Base-by-base conservation (phyloP, 2,113 vertebrate genomes). In the Esox niger region DNA sequence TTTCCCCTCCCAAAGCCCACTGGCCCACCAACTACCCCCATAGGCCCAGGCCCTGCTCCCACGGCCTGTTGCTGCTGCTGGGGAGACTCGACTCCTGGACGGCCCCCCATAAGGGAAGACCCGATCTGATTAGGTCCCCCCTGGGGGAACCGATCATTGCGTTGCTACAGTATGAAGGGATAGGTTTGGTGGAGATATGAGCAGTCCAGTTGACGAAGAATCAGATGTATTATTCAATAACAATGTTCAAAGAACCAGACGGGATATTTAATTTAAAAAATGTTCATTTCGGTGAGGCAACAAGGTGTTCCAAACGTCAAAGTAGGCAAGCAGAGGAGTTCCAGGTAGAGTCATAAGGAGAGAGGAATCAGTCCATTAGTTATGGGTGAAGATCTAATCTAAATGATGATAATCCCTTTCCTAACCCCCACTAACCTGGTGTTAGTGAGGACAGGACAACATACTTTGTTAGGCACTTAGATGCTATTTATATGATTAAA, bases 281-380 rank as follows among this genome's bases (percentile, higher is more conserved):
- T 43, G 73, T 69, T 73, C 69, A 43, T 67, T 65, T 65, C 54
- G 29, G 26, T 21, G 46, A 38, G 6, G 33, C 32, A 32, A 66
- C 61, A 61, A 27, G 25, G 74, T 80, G 82, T 87, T 78, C 92
- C 91, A 90, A 90, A 89, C 83, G 92, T 89, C 82, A 87, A 69
- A 92, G 87, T 90, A 35, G 30, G 49, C 47, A 52, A 69, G 52
- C 63, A 29, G 56, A 29, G 56, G 62, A 2, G 35, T 49, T 52
- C 31, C 33, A 20, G 23, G 6, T 10, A 60, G 65, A 31, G 58
- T 71, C 88, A 86, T 90, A 87, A 92, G 91, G 92, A 95, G 91
- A 95, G 89, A 94, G 91, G 91, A 93, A 94, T 89, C 89, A 89
- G 88, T 93, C 83, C 81, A 92, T 97, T 96, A 96, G 94, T 94